Evolutionary conservation across 2,888 invertebrate genomes (phyloP).

Genomic region (Ptychoptera albimana): DNA sequence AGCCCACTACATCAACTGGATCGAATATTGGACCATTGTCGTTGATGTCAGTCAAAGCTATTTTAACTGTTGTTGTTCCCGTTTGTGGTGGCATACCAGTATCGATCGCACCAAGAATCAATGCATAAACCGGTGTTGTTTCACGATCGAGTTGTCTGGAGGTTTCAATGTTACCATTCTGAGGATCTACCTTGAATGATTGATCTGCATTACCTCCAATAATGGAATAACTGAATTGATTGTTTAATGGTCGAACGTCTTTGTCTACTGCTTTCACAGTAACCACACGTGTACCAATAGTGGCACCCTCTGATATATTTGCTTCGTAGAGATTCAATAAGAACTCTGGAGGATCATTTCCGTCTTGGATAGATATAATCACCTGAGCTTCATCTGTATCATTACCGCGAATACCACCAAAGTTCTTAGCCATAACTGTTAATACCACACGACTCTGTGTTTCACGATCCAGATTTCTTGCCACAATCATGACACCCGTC

Average conservation of each 20-base stretch:
- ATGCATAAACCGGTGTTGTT: slow-evolving; percentile 50
- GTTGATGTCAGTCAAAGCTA: slow-evolving; percentile 73
- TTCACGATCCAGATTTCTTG: slow-evolving; percentile 67
- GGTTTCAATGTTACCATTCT: slow-evolving; percentile 68
- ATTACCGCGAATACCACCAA: slow-evolving; percentile 83
- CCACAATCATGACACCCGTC: slow-evolving; percentile 70
- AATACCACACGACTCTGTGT: slow-evolving; percentile 78
- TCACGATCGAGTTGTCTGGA: slow-evolving; percentile 66
- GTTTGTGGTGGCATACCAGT: slow-evolving; percentile 81
- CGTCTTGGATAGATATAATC: slow-evolving; percentile 84
- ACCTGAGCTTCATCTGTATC: slow-evolving; percentile 93
- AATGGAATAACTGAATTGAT: slow-evolving; percentile 82
- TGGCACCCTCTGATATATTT: slow-evolving; percentile 64
- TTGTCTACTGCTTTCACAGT: slow-evolving; percentile 78
- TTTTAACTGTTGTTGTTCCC: slow-evolving; percentile 71
- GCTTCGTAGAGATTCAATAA: slow-evolving; percentile 61
- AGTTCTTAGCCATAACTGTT: slow-evolving; percentile 88
- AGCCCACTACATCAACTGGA: slow-evolving; percentile 50
- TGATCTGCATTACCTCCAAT: slow-evolving; percentile 69
- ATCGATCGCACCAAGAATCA: slow-evolving; percentile 76
- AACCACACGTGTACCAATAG: slow-evolving; percentile 53
- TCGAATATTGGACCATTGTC: slow-evolving; percentile 83
- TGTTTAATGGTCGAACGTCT: slow-evolving; percentile 80
- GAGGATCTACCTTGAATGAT: slow-evolving; percentile 76
- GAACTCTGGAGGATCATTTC: slow-evolving; percentile 92